Conservation (phyloP, 2,888 invertebrate species). For the Strigamia maritima region DNA sequence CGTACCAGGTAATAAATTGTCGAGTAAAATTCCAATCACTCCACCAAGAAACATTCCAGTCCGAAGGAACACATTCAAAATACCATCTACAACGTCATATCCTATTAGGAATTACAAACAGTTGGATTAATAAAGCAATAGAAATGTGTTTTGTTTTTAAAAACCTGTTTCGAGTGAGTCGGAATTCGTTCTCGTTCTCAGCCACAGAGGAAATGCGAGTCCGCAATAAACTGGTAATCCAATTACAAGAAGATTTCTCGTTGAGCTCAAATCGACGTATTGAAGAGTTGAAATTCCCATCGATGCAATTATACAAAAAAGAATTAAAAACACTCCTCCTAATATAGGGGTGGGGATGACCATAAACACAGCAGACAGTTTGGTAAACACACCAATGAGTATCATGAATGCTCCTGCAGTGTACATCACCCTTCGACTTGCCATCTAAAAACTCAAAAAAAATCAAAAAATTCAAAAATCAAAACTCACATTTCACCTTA, state of each 20-base stretch:
- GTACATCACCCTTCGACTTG: conserved; percentile 53
- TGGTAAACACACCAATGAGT: conserved; percentile 53
- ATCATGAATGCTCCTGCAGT: conserved; percentile 51
- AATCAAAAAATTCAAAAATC: neutral
- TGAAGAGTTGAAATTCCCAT: conserved; percentile 67
- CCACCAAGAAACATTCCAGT: conserved; percentile 76
- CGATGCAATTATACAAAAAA: conserved; percentile 51
- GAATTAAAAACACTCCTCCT: conserved; percentile 45
- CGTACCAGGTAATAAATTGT: conserved; percentile 54
- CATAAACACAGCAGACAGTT: conserved; percentile 55
- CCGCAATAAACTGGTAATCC: conserved; percentile 87
- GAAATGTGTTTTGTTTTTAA: too few species aligned
- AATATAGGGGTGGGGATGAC: conserved; percentile 55
- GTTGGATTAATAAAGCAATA: too few species aligned
- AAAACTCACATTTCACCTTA: conserved; percentile 60
- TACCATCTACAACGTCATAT: conserved; percentile 58
- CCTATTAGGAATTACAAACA: neutral
- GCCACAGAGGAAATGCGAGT: conserved; percentile 50
- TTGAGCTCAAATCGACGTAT: conserved; percentile 75
- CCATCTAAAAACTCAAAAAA: conserved; percentile 42
- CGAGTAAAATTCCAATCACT: conserved; percentile 66
- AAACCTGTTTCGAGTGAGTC: conserved; percentile 36
- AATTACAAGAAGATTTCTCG: conserved; percentile 81
- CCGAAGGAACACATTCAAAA: conserved; percentile 67
- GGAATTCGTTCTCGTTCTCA: neutral